Evolutionary conservation across 1,140 invertebrate genomes (phyloP), one percentile per base, ranked within the genome.

Genomic region (Hestina assimilis): DNA sequence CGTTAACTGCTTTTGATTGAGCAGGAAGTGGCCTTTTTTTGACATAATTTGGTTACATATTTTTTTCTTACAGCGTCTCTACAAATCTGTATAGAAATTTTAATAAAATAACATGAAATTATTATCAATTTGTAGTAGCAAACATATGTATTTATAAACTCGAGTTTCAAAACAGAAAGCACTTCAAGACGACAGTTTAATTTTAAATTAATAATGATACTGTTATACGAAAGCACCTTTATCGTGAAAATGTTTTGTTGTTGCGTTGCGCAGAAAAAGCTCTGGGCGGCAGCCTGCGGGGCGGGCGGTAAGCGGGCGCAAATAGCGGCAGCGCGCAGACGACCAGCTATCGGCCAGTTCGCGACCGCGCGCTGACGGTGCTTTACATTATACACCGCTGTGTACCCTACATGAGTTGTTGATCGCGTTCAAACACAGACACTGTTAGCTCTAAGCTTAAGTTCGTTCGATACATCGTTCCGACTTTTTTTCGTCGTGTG

Each of bases 181-280:
- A n/a, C n/a, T n/a, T n/a, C n/a, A n/a, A n/a, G n/a, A n/a, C n/a
- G n/a, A n/a, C n/a, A n/a, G n/a, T n/a, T n/a, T n/a, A n/a, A n/a
- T n/a, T n/a, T n/a, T n/a, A n/a, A n/a, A n/a, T n/a, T n/a, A n/a
- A n/a, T n/a, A 26, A 29, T 20, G n/a, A 24, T 19, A 19, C 15
- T 4, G 19, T 28, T 19, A 33, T 29, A 17, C 42, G 47, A 57
- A 59, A 28, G 14, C 33, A 17, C 9, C 19, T 38, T 38, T 9
- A 51, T 59, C 57, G 53, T 43, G 55, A 33, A 53, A 55, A 59
- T 59, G 33, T 58, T 52, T 72, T 70, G 55, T 75, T 69, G 62
- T 73, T 73, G 78, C 79, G 75, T 64, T 79, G 80, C 81, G 83
- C 84, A 83, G 76, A 74, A 74, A 80, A 83, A 83, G 83, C 76